Conservation (phyloP, 2,113 vertebrate species). For the Stictonetta naevosa region DNA sequence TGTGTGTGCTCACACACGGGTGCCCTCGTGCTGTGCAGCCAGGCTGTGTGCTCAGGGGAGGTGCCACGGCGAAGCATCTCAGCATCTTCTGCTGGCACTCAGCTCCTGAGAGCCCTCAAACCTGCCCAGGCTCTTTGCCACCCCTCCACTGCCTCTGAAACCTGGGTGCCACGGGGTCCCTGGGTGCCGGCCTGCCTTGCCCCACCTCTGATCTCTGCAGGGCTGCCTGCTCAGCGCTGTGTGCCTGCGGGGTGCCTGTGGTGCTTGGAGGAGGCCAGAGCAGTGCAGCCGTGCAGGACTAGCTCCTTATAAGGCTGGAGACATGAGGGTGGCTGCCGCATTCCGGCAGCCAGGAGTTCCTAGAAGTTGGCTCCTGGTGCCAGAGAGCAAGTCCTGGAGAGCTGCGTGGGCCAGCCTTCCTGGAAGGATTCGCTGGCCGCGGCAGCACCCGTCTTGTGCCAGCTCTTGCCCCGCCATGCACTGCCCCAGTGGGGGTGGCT, state of each 20-base stretch:
- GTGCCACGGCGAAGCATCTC: background rate
- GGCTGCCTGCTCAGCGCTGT: background rate
- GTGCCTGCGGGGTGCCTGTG: background rate
- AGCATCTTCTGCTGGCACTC: background rate
- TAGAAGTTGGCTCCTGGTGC: conserved; percentile 42
- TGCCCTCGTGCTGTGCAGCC: background rate
- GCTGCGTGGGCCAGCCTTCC: background rate
- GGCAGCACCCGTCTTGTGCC: background rate
- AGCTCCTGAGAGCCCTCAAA: background rate
- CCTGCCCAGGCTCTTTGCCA: background rate
- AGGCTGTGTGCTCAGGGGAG: fast-evolving
- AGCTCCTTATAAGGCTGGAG: conserved; percentile 33
- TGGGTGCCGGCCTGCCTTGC: background rate
- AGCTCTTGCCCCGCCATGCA: background rate
- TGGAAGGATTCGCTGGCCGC: background rate
- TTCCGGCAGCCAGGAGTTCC: conserved; percentile 53
- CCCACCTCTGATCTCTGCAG: background rate
- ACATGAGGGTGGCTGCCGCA: background rate
- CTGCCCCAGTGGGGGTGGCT: fast-evolving
- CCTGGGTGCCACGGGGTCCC: background rate
- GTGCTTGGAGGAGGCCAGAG: background rate
- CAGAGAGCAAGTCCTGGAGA: conserved; percentile 21
- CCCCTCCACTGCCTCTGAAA: background rate
- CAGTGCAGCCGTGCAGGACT: background rate
- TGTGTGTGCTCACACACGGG: fast-evolving